Base-by-base conservation (phyloP, 2,888 invertebrate species). In the Ophioninae sp. region DNA sequence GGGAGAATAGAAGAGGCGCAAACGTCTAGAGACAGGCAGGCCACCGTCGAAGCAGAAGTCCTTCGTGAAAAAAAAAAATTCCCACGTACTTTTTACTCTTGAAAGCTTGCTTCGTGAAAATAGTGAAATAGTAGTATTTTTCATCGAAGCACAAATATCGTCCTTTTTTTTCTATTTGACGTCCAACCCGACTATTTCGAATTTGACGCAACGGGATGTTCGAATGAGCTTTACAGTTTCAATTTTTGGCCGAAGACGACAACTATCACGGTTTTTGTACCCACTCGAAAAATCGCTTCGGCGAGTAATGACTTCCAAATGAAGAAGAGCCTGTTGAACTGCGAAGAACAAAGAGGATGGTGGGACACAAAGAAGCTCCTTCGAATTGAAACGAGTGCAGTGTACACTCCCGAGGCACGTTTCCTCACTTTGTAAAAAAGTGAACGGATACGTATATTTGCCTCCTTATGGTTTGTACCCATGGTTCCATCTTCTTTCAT, bases 401-500 rank as follows among this genome's bases (percentile, higher is more conserved):
- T 51, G 30, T 81, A 30, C 30, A 44, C 58, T 39, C n/a, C 64
- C 22, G 59, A 68, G 68, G 51, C 61, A 73, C 73, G 41, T 72
- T 59, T 44, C 23, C 65, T 75, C 59, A 67, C 44, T 39, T 64
- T 13, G 65, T 30, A 30, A 65, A 51, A 58, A 75, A 79, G 76
- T 75, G 56, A 76, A 80, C 73, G 13, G 20, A 73, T 77, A 74
- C 79, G 41, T 51, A 61, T 80, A 77, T 59, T 23, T 56, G 51
- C 44, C 61, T 63, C 73, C 30, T 30, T 30, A 30, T 30, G 30
- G 30, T 30, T 30, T 30, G 30, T 3, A 30, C 30, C 30, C 30
- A 30, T 3, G 30, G 30, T 30, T 30, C 30, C 30, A 1, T 30
- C 30, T 2, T 30, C 30, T 30, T 30, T 30, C 30, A 30, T 30